Percentiles rank a stretch among this genome's conserved stretches.
phyloP scores from a whole-genome alignment of 2,113 vertebrate genomes.

The Ochotona curzoniae region DNA sequence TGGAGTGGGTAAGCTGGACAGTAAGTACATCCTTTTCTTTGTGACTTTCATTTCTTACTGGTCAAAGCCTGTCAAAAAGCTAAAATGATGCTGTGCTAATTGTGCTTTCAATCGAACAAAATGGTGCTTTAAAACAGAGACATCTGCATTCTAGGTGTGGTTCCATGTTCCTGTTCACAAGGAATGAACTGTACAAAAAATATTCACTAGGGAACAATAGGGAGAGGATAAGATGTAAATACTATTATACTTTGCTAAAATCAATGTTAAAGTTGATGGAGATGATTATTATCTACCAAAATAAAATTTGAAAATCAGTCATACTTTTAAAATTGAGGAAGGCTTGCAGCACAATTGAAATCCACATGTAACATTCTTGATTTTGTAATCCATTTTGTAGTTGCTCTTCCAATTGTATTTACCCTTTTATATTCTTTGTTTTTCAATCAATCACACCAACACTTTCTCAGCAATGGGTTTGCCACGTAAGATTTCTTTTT shows the following conservation, averaged over 20 bases:
- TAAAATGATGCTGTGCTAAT: constrained; percentile 33
- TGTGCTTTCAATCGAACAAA: constrained; percentile 5
- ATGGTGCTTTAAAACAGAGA: neutral
- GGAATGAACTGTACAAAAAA: constrained; percentile 28
- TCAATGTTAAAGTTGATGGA: neutral
- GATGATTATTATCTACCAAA: neutral
- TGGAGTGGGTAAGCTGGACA: constrained; percentile 17
- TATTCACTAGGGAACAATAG: neutral
- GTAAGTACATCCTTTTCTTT: constrained; percentile 25
- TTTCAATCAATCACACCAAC: neutral
- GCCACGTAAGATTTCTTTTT: constrained; percentile 51
- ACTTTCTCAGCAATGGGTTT: constrained; percentile 2
- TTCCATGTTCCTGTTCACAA: neutral
- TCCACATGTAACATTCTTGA: neutral
- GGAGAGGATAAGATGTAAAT: constrained; percentile 10
- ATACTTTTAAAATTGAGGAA: constrained; percentile 36
- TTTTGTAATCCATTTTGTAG: neutral
- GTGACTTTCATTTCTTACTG: constrained; percentile 27
- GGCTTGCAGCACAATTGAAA: neutral
- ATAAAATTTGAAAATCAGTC: neutral
- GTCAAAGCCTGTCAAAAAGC: constrained; percentile 21
- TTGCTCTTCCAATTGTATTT: constrained; percentile 24
- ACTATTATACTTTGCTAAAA: constrained; percentile 30
- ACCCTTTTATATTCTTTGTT: constrained; percentile 21
- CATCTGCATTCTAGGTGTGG: neutral